Evolutionary conservation across 2,113 vertebrate species (phyloP).

Genomic region (Orthonyx spaldingii): DNA sequence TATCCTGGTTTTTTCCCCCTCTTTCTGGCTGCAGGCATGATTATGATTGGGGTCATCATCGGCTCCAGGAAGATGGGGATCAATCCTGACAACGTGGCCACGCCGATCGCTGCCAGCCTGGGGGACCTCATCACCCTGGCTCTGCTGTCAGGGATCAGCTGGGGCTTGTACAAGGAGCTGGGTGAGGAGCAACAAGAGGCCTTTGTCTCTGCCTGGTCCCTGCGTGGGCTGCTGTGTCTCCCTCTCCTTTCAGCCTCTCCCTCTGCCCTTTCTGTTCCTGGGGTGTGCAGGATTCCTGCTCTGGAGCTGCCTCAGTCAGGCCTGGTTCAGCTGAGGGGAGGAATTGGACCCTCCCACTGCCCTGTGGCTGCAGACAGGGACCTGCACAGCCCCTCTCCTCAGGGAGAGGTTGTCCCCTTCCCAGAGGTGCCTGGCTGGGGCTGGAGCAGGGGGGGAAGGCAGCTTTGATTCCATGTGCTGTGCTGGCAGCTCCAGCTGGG

Average conservation of each 20-base stretch:
- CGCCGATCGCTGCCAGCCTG: slow-evolving; percentile 94
- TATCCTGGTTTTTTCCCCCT: not conserved
- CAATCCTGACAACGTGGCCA: slow-evolving; percentile 97
- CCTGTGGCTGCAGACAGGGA: not conserved
- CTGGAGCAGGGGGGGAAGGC: not conserved
- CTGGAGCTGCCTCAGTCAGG: not conserved
- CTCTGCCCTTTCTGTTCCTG: not conserved
- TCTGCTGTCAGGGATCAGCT: slow-evolving; percentile 93
- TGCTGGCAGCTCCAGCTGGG: not conserved
- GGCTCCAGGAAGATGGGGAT: slow-evolving; percentile 94
- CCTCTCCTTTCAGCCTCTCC: not conserved
- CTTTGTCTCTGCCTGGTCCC: not conserved
- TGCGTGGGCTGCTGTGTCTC: not conserved
- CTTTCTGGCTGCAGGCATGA: slow-evolving; percentile 77
- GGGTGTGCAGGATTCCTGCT: not conserved
- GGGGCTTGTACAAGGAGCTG: slow-evolving; percentile 89
- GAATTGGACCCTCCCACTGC: not conserved
- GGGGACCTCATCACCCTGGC: slow-evolving; percentile 97
- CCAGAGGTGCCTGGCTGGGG: not conserved
- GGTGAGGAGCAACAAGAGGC: slow-evolving; percentile 64
- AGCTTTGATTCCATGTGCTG: not conserved
- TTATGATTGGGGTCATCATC: slow-evolving; percentile 97
- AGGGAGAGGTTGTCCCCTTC: not conserved
- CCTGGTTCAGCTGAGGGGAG: not conserved
- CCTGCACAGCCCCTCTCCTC: too few relatives aligned